Evolutionary conservation across 1,140 invertebrate species (phyloP), one percentile per base, ranked within the genome.

Genomic region (Drosophila watanabei): DNA sequence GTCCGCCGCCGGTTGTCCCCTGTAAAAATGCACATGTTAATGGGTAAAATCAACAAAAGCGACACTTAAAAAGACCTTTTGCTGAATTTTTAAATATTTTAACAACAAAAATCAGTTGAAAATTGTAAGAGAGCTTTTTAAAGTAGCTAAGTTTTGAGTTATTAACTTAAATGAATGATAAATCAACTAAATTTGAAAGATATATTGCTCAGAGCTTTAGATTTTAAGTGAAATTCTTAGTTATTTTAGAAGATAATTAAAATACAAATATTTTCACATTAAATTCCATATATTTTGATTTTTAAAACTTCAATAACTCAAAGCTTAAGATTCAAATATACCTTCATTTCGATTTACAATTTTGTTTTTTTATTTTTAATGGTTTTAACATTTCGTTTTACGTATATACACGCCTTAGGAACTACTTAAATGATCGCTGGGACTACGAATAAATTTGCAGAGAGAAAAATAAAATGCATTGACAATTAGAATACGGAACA

Each of bases 391-490:
- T 73, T 54, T 76, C 32, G 71, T 56, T 79, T 82, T 75, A 61
- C 45, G 35, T 88, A 80, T 89, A 24, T 89, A 88, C 86, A 88
- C 70, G 52, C 32, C 78, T 89, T 89, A 89, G 43, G 79, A 63
- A 65, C 73, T 85, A 90, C 85, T 81, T 79, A 85, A 81, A 61
- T 80, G 64, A 56, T 73, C 70, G 71, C 71, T 73, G 68, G 63
- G 65, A 73, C 71, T 61, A 79, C 75, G 70, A 76, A 18, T 76
- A 63, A 81, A 85, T 81, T 90, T 90, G 52, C 37, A 45, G 49
- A 79, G 49, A 79, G 75, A 64, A 82, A 72, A 62, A 69, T 54
- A 69, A 86, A 88, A 89, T 89, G 85, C 85, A 90, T 83, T 71
- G 77, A 88, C 72, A 75, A 82, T 58, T 58, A 48, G 58, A 90